Percentiles rank a stretch among this genome's conserved stretches.
These are phyloP conservation scores for Eubucco bourcierii DNA, from an alignment of 2,113 vertebrate species.

Conservation along the genomic window DNA sequence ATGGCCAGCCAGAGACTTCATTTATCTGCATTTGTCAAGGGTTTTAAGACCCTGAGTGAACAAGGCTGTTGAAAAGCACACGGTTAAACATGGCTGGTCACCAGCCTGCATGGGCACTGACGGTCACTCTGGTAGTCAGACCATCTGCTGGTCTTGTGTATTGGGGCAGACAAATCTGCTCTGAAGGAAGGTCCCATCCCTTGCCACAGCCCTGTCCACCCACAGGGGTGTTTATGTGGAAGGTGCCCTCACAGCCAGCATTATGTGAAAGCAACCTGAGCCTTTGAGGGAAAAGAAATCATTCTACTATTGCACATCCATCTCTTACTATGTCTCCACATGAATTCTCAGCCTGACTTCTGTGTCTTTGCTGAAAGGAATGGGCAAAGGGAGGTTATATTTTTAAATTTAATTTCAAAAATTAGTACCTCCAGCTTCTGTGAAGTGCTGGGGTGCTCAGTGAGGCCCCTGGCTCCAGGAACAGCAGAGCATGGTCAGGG, in stretches of 20 bases:
- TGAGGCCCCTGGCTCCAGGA: accelerated
- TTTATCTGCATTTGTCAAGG: neutral
- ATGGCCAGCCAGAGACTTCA: neutral
- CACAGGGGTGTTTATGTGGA: neutral
- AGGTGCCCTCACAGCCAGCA: neutral
- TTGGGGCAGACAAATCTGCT: neutral
- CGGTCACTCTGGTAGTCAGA: neutral
- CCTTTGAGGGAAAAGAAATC: neutral
- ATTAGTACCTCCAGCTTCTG: neutral
- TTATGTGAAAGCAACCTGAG: neutral
- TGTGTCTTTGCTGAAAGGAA: neutral
- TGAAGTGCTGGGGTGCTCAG: neutral
- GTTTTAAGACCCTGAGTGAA: neutral
- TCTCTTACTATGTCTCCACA: neutral
- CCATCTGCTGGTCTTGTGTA: neutral
- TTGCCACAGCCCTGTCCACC: neutral
- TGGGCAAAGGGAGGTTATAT: neutral
- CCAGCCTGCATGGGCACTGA: neutral
- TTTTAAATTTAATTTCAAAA: neutral
- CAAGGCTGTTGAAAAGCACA: neutral
- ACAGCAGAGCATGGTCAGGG: neutral
- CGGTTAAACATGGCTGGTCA: neutral
- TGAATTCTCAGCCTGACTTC: neutral
- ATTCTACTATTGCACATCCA: neutral
- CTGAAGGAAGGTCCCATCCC: neutral